Base-by-base conservation (phyloP, 2,113 vertebrate genomes). In the Leucopsar rothschildi region DNA sequence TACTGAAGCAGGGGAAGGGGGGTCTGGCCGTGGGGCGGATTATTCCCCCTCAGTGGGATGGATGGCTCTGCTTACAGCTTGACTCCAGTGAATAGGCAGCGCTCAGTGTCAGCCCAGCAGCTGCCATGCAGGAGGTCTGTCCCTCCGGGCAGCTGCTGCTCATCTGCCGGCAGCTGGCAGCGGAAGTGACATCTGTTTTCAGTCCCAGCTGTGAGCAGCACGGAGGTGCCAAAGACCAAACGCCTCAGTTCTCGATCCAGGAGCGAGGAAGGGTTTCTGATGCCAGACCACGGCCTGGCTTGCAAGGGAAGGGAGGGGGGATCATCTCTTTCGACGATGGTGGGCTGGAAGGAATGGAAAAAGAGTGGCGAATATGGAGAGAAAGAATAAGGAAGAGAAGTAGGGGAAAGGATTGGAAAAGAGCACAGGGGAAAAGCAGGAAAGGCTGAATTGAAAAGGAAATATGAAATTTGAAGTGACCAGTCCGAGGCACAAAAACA, bases 211-310 rank as follows among this genome's bases (percentile, higher is more conserved):
- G 95, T 76, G 96, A 94, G 93, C 88, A 53, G 86, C 23, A 1
- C 3, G 0, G 95, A 94, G 91, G 78, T 93, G 96, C 96, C 96
- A 95, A 91, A 97, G 94, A 87, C 78, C 84, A 20, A 84, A 40
- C 0, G 95, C 92, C 86, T 97, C 88, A 97, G 96, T 97, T 97
- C 96, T 96, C 33, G 22, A 84, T 96, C 96, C 96, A 97, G 96
- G 68, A 96, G 88, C 14, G 2, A 97, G 93, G 94, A 95, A 97
- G 95, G 79, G 55, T 66, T 95, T 96, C 72, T 92, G 77, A 76
- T 96, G 96, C 96, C 95, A 97, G 96, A 96, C 94, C 95, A 96
- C 88, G 88, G 95, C 93, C 86, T 76, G 86, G 93, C 71, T 95
- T 86, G 94, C 75, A 65, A 81, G 56, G 65, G 75, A 71, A 91